Conservation (phyloP, 2,797 vertebrate genomes). For the Macropodus opercularis region DNA sequence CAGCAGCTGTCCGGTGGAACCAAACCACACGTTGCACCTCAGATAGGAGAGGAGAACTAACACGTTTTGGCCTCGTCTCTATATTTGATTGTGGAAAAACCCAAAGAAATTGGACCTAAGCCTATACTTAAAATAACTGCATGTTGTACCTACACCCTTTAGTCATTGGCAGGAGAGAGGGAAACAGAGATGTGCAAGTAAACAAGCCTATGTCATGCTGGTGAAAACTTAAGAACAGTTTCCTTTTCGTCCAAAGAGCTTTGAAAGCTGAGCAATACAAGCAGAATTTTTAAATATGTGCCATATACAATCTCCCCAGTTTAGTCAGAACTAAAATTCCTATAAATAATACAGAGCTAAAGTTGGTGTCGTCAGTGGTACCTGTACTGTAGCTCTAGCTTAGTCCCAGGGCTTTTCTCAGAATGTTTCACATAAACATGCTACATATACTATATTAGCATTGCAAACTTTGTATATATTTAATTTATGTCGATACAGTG, state of each 20-base stretch:
- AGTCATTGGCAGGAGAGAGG: constrained; percentile 40
- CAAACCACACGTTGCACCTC: constrained; percentile 18
- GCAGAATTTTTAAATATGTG: constrained; percentile 14
- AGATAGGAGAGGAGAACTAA: constrained; percentile 21
- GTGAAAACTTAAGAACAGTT: not conserved
- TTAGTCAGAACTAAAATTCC: constrained; percentile 2
- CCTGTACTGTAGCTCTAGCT: not conserved
- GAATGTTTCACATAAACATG: constrained; percentile 5
- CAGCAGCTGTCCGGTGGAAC: constrained; percentile 35
- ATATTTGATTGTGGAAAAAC: constrained; percentile 24
- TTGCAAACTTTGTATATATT: no score
- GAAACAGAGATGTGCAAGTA: constrained; percentile 33
- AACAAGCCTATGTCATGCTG: constrained; percentile 1
- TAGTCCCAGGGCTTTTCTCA: not conserved
- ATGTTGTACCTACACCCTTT: constrained; percentile 50
- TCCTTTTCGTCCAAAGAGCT: not conserved
- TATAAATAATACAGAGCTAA: constrained; percentile 8
- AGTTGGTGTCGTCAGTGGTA: not conserved
- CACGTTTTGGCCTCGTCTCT: constrained; percentile 33
- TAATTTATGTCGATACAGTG: no score
- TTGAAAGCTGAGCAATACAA: not conserved
- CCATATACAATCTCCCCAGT: not conserved
- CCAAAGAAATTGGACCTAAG: constrained; percentile 41
- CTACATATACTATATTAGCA: constrained; percentile 9
- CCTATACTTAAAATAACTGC: constrained; percentile 47